phyloP scores from a whole-genome alignment of 2,113 vertebrate genomes.

The Bos indicus region DNA sequence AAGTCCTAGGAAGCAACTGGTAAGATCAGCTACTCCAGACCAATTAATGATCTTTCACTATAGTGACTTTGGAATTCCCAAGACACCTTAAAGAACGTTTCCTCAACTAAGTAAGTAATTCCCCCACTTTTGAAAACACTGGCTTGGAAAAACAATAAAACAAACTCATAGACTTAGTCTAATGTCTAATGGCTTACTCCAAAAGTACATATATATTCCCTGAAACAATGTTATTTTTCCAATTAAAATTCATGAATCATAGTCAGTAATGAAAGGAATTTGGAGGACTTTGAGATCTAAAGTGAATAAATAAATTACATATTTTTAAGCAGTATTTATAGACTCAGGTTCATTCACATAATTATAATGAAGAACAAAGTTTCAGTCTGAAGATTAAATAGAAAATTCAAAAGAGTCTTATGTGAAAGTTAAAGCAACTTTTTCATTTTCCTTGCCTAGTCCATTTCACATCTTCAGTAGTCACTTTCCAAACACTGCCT shows the following conservation, averaged over 20 bases:
- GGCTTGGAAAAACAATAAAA: neutral
- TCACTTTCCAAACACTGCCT: constrained; percentile 59
- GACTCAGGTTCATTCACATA: neutral
- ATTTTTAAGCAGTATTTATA: neutral
- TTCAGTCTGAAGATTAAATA: constrained; percentile 17
- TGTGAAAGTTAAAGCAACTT: constrained; percentile 38
- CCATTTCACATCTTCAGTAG: constrained; percentile 58
- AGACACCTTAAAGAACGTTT: neutral
- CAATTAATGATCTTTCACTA: neutral
- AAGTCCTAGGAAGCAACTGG: neutral
- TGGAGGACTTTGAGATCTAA: neutral
- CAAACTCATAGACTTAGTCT: neutral
- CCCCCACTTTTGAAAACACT: neutral
- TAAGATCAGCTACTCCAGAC: neutral
- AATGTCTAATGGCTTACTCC: neutral
- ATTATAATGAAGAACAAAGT: neutral
- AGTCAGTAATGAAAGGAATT: neutral
- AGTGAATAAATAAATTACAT: neutral
- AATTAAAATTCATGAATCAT: constrained; percentile 4
- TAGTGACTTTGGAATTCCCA: neutral
- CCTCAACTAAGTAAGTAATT: neutral
- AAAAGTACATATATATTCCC: constrained; percentile 12
- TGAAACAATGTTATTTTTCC: neutral
- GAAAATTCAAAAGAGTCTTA: constrained; percentile 28
- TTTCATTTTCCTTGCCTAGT: constrained; percentile 42